These are phyloP conservation scores for Halictus rubicundus DNA, from an alignment of 1,140 invertebrate genomes.

Conservation along the genomic window DNA sequence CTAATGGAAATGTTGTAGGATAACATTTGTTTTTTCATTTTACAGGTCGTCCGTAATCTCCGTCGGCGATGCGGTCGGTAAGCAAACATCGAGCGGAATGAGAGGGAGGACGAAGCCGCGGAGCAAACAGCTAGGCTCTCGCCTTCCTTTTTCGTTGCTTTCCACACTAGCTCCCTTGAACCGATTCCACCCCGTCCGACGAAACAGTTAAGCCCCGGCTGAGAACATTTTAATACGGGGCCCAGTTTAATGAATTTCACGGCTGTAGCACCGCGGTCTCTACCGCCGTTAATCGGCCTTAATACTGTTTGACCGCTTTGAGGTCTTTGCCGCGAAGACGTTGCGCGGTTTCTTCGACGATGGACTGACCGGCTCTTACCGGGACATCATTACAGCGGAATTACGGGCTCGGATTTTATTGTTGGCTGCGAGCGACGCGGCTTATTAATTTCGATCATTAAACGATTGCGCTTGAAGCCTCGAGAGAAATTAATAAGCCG, in stretches of 20 bases:
- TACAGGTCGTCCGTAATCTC: not conserved
- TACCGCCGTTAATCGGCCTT: conserved; percentile 4
- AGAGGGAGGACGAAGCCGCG: conserved; percentile 17
- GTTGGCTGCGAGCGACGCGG: not conserved
- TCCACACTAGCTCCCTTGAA: not conserved
- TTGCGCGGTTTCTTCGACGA: not conserved
- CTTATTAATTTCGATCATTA: not conserved
- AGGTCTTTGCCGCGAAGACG: not conserved
- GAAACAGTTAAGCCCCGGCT: conserved; percentile 17
- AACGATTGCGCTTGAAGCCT: too few species aligned
- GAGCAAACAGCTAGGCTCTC: conserved; percentile 35
- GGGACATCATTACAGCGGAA: not conserved
- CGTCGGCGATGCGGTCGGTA: not conserved
- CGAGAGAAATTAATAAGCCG: too few species aligned
- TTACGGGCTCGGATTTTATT: not conserved
- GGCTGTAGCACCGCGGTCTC: not conserved
- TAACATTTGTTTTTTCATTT: too few species aligned
- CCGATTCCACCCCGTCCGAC: not conserved
- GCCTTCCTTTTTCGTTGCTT: conserved; percentile 2
- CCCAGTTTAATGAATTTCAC: conserved; percentile 40
- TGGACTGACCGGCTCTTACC: not conserved
- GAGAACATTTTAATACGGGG: conserved; percentile 28
- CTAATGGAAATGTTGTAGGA: too few species aligned
- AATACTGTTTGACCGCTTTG: not conserved
- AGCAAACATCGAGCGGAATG: conserved; percentile 20